These are phyloP conservation scores for Oophaga pumilio DNA, from an alignment of 2,113 vertebrate species.

Conservation along the genomic window DNA sequence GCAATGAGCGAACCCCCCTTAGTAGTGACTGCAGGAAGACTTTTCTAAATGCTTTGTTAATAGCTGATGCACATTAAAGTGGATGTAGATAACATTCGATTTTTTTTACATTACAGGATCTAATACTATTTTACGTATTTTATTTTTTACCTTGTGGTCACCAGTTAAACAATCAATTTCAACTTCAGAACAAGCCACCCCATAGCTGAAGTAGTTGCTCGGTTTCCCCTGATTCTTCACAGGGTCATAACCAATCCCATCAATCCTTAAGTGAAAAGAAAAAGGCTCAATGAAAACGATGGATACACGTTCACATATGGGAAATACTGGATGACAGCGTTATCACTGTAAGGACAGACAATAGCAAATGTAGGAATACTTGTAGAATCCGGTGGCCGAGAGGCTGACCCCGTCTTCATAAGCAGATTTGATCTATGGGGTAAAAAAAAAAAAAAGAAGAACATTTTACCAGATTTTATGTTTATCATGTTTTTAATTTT, in stretches of 20 bases:
- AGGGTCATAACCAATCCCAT: conserved; percentile 80
- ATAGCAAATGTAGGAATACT: conserved; percentile 71
- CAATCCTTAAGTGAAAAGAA: conserved; percentile 5
- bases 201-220: conserved; percentile 87
- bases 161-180: conserved; percentile 96
- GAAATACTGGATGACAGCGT: background rate
- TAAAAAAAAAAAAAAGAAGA: background rate
- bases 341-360: background rate
- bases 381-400: conserved; percentile 91
- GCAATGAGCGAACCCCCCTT: too few species aligned
- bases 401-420: conserved; percentile 84
- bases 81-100: too few species aligned
- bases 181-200: conserved; percentile 90
- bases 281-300: background rate
- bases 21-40: too few species aligned
- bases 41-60: too few species aligned
- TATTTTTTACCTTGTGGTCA: conserved; percentile 82
- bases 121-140: background rate
- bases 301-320: background rate
- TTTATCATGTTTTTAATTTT: background rate
- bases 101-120: background rate
- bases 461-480: background rate
- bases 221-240: conserved; percentile 83
- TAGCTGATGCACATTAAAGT: too few species aligned
- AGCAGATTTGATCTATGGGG: conserved; percentile 80